Evolutionary conservation across 2,113 vertebrate genomes (phyloP), one percentile per base, ranked within the genome.

Genomic region (Calyptomena viridis): DNA sequence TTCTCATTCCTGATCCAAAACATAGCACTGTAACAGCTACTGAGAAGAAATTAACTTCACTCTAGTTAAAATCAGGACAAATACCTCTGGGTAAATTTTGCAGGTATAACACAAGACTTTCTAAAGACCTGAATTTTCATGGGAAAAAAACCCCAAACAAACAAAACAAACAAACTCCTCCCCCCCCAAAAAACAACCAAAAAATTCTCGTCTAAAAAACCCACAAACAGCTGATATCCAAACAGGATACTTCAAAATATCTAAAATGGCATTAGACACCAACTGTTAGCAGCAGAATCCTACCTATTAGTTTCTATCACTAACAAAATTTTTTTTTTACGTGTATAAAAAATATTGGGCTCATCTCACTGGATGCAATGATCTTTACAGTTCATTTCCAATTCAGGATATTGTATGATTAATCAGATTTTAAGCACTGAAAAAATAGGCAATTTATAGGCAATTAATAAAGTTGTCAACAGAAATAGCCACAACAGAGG

Each of bases 361-460:
- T 91, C 0, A 0, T 59, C 16, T 82, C 10, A 53, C 28, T 40
- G 39, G 8, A 25, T 28, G 39, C 0, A 0, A 52, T 21, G n/a
- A 30, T 68, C 24, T 44, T 35, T 75, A 13, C 25, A n/a, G 2
- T 11, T 52, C 24, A 2, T 17, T 69, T 75, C n/a, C 39, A 75
- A 7, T 8, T 68, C n/a, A 40, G 20, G 11, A 53, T 53, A 47
- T 35, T 68, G 11, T 18, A 16, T 30, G 30, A 47, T 55, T 75
- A 40, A 60, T 47, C 30, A 37, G 4, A 72, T 85, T 79, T 83
- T 37, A 91, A 66, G 17, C 5, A 68, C 21, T 53, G 67, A 60
- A 92, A 90, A 83, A 35, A 15, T 21, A 50, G 6, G 9, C 46
- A 75, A 30, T 72, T 94, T 47, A 82, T n/a, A n/a, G n/a, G n/a